Evolutionary conservation across 1,140 invertebrate species (phyloP), one percentile per base, ranked within the genome.

Genomic region (Drosophila lacertosa): DNA sequence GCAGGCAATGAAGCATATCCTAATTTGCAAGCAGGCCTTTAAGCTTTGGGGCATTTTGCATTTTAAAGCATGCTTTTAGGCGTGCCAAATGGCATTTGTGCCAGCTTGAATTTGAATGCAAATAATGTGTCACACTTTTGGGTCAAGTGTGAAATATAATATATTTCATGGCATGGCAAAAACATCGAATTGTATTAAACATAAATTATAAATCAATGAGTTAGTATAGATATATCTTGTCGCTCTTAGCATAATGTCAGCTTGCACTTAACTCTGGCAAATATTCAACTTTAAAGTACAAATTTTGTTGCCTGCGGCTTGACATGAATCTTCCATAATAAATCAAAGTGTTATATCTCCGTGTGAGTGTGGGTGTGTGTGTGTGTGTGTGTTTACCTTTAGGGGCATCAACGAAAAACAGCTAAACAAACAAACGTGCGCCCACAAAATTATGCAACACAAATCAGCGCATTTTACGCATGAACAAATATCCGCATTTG

Each of bases 1-100:
- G 64, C 75, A 76, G 71, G 47, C 78, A 88, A 88, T 89, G 83
- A 88, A 83, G 83, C 82, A 75, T 88, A 58, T 42, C 62, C 74
- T 86, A 89, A 86, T 86, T 86, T 77, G 72, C 68, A 53, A 54
- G 33, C 50, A 69, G 40, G 54, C 69, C 81, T 86, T 84, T 69
- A 84, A 84, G 65, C 57, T 32, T 51, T 57, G 57, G 1, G 13
- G 32, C 48, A 58, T 59, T 71, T 71, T 58, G 54, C 53, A 71
- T 59, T 71, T 71, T 66, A 68, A 68, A 62, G 57, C 29, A 62
- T 15, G 47, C 48, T 68, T 47, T 68, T 54, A 62, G 39, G 39
- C 47, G 15, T n/a, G 10, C 11, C 29, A 26, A 64, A 45, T 40
- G 50, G 29, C 16, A 44, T 64, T 42, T 16, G n/a, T 39, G 22